phyloP scores from a whole-genome alignment of 2,797 vertebrate genomes.

The Chromobotia macracanthus region DNA sequence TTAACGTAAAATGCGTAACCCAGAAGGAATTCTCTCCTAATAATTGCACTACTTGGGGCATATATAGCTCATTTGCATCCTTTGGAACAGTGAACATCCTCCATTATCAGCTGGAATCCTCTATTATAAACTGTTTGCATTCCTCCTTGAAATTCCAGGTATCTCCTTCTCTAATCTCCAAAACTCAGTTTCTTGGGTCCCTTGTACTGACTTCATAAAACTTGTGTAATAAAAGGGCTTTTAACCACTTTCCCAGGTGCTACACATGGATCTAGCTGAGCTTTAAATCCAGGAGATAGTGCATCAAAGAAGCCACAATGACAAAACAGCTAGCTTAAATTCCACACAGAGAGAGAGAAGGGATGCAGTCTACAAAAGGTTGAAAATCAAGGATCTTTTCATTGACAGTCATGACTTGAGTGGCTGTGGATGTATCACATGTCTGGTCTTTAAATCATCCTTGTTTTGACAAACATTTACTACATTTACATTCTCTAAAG shows the following conservation, averaged over 20 bases:
- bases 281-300: slow-evolving; percentile 59
- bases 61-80: slow-evolving; percentile 42
- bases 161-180: slow-evolving; percentile 71
- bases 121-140: too few relatives aligned
- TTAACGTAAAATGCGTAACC: slow-evolving; percentile 58
- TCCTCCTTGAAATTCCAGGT: too few relatives aligned
- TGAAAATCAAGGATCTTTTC: slow-evolving; percentile 51
- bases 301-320: slow-evolving; percentile 56
- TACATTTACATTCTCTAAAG: not conserved
- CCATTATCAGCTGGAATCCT: slow-evolving; percentile 71
- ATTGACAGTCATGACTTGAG: slow-evolving; percentile 55
- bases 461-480: slow-evolving; percentile 35
- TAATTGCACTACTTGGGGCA: slow-evolving; percentile 8
- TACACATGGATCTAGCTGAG: slow-evolving; percentile 64
- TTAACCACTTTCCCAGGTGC: slow-evolving; percentile 67
- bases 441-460: slow-evolving; percentile 48
- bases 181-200: slow-evolving; percentile 68
- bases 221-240: slow-evolving; percentile 73
- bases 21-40: slow-evolving; percentile 60
- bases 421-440: slow-evolving; percentile 48
- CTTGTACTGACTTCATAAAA: slow-evolving; percentile 69
- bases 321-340: slow-evolving; percentile 59
- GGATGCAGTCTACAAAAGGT: slow-evolving; percentile 1
- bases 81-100: slow-evolving; percentile 62
- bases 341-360: slow-evolving; percentile 32